Base-by-base conservation (phyloP, 2,888 invertebrate species). In the Drosophila paracracens region DNA sequence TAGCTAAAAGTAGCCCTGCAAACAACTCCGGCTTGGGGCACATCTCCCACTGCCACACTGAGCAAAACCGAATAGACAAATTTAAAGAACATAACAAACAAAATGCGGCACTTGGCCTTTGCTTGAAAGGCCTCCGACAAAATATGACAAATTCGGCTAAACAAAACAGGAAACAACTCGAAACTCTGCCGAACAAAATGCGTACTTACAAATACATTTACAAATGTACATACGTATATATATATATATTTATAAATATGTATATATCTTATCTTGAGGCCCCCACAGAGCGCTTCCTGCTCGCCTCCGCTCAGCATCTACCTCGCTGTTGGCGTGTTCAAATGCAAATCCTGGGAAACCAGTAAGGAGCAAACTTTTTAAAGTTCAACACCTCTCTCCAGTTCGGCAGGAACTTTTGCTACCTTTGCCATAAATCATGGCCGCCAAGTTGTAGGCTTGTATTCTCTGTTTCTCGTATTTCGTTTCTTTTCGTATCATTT, bases 361-460 rank as follows among this genome's bases (percentile, higher is more conserved):
- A 70, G 74, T 62, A 84, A 83, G 83, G 76, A 82, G 78, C 74
- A 77, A 79, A 79, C 81, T 84, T 89, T 88, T 84, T 81, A 81
- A 89, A 82, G 72, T 83, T 79, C 63, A 64, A 62, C 76, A 50
- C 69, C 78, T 60, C 70, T 48, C 63, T 13, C 40, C 25, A 25
- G 31, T 25, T 10, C 25, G 40, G 40, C 16, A 29, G 27, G 50
- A 89, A 89, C 78, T 87, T 87, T 89, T 48, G 85, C 89, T 85
- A 85, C 85, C 85, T 85, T 83, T 73, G 80, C 85, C 89, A 87
- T 87, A 87, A 90, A 87, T 87, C 90, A 87, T 76, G 83, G 67
- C 63, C 74, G 66, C 74, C 75, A 68, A 79, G 75, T 79, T 79
- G 82, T 86, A 88, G 86, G 90, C 86, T 89, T 77, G 83, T 76